Conservation (phyloP, 2,797 vertebrate species). For the Oryzias sinensis region DNA sequence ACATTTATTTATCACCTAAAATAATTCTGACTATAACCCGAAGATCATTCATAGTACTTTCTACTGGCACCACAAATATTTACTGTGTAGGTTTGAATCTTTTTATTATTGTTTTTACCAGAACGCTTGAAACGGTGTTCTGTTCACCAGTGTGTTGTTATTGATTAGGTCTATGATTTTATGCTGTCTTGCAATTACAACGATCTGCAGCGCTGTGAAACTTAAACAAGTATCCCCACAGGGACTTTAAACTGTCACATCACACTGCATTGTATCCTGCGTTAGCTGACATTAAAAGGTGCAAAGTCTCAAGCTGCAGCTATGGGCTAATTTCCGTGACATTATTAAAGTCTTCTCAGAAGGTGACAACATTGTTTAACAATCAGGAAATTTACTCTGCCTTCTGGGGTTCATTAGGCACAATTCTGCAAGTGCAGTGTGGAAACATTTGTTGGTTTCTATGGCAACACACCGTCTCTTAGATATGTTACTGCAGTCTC, state of each 20-base stretch:
- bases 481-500: slow-evolving; percentile 27
- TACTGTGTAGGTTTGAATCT: too few species aligned
- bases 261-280: not conserved
- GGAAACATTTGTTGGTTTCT: slow-evolving; percentile 44
- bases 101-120: not conserved
- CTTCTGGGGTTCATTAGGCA: slow-evolving; percentile 37
- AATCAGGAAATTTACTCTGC: slow-evolving; percentile 11
- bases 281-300: slow-evolving; percentile 11
- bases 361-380: slow-evolving; percentile 11
- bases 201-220: slow-evolving; percentile 6
- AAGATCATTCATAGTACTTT: too few species aligned
- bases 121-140: not conserved
- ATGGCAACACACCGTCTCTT: slow-evolving; percentile 55
- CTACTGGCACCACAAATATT: too few species aligned
- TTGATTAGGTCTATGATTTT: not conserved
- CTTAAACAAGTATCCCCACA: not conserved
- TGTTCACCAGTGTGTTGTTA: slow-evolving; percentile 2
- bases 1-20: too few species aligned
- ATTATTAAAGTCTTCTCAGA: slow-evolving; percentile 24
- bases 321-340: slow-evolving; percentile 21
- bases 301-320: slow-evolving; percentile 6
- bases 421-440: slow-evolving; percentile 4
- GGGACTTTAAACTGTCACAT: slow-evolving; percentile 15
- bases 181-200: not conserved
- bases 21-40: too few species aligned